Percentiles rank a stretch among this genome's conserved stretches.
These are phyloP conservation scores for Thaumatotibia leucotreta DNA, from an alignment of 1,140 invertebrate genomes.

Conservation along the genomic window DNA sequence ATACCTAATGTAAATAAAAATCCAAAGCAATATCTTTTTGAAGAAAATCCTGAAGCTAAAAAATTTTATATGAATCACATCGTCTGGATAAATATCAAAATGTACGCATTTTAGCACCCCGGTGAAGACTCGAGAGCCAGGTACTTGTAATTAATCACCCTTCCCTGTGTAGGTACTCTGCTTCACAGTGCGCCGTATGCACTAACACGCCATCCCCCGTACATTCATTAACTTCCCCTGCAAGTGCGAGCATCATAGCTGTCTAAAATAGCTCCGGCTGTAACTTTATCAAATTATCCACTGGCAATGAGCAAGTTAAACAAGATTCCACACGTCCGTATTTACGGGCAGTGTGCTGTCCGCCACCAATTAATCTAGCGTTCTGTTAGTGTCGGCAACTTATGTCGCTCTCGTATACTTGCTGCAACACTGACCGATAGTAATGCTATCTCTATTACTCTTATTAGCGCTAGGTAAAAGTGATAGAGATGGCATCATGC, in stretches of 20 bases:
- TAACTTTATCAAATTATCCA: neutral
- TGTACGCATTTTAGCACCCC: too few species aligned
- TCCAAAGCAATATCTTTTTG: too few species aligned
- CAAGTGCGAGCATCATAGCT: neutral
- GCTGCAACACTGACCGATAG: too few species aligned
- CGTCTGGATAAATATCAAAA: too few species aligned
- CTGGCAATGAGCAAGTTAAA: neutral
- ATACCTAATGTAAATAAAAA: too few species aligned
- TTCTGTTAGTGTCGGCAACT: slow-evolving; percentile 28
- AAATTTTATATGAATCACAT: too few species aligned
- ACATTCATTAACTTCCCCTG: slow-evolving; percentile 5
- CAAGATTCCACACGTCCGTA: neutral
- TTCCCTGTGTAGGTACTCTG: neutral
- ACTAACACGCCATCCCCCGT: slow-evolving; percentile 1
- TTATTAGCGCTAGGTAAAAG: too few species aligned
- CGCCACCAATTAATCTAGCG: slow-evolving; percentile 19
- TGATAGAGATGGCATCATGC: too few species aligned
- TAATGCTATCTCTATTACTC: too few species aligned
- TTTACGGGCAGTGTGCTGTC: neutral
- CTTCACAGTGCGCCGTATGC: neutral
- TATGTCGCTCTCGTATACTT: too few species aligned
- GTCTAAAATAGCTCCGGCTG: neutral
- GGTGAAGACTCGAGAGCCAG: neutral
- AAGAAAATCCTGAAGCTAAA: too few species aligned
- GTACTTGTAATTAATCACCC: neutral